These are phyloP conservation scores for Tetragonisca angustula DNA, from an alignment of 2,888 invertebrate species.

Conservation along the genomic window DNA sequence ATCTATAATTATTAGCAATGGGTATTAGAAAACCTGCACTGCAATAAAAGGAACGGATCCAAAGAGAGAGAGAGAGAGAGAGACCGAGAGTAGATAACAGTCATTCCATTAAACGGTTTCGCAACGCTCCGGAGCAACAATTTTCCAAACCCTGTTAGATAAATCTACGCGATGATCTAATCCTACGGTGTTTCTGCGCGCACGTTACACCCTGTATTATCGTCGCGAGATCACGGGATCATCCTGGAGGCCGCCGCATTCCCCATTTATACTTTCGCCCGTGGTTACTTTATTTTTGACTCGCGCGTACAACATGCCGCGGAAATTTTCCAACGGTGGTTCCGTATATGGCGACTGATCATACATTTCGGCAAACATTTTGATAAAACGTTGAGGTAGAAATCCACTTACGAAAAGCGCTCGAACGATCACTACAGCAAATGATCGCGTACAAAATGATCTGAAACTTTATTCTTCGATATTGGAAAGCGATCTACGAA, in stretches of 20 bases:
- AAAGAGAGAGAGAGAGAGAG: not conserved
- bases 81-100: slow-evolving; percentile 3
- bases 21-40: not conserved
- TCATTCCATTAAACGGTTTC: slow-evolving; percentile 26
- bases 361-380: not conserved
- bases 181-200: slow-evolving; percentile 15
- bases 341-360: not conserved
- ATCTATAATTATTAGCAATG: slow-evolving; percentile 18
- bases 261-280: slow-evolving; percentile 1
- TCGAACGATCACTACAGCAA: not conserved
- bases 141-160: slow-evolving; percentile 45
- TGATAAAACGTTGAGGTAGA: rapidly evolving
- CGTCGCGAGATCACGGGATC: not conserved
- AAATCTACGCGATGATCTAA: slow-evolving; percentile 54
- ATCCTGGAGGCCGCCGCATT: not conserved
- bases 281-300: slow-evolving; percentile 11
- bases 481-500: too few relatives aligned
- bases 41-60: not conserved
- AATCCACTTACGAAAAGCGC: not conserved
- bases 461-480: too few relatives aligned
- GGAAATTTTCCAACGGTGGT: not conserved
- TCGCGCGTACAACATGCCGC: not conserved
- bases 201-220: not conserved
- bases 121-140: slow-evolving; percentile 38
- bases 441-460: not conserved